phyloP scores from a whole-genome alignment of 2,888 invertebrate genomes.

The Diabrotica balteata region DNA sequence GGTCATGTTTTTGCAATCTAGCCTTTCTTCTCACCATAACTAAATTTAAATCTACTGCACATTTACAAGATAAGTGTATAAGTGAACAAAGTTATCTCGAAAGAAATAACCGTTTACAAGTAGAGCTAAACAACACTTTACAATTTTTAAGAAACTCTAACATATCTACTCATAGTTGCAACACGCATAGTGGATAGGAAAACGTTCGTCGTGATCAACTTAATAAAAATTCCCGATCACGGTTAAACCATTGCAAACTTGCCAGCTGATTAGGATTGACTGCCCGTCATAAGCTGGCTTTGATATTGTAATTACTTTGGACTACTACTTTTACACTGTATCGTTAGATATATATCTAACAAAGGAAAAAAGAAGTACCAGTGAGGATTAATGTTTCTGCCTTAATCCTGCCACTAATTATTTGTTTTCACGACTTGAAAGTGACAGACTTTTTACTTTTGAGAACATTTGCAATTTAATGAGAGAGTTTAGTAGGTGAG shows the following conservation, averaged over 20 bases:
- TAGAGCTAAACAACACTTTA: conserved; percentile 40
- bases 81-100: conserved; percentile 34
- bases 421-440: conserved; percentile 17
- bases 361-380: conserved; percentile 4
- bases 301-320: conserved; percentile 49
- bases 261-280: conserved; percentile 47
- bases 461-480: conserved; percentile 20
- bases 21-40: conserved; percentile 20
- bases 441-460: conserved; percentile 17
- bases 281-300: conserved; percentile 48
- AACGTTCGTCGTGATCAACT: conserved; percentile 44
- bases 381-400: conserved; percentile 16
- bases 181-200: conserved; percentile 43
- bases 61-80: conserved; percentile 36
- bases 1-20: conserved; percentile 20
- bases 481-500: conserved; percentile 17
- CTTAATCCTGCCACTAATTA: conserved; percentile 12
- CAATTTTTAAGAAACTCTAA: conserved; percentile 35
- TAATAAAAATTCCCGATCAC: conserved; percentile 45
- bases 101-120: conserved; percentile 39
- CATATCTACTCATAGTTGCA: conserved; percentile 42
- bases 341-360: conserved; percentile 16
- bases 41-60: conserved; percentile 33
- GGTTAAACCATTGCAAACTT: conserved; percentile 41
- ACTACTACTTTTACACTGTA: conserved; percentile 42